Conservation (phyloP, 2,113 vertebrate species). For the Megaceryle torquata region DNA sequence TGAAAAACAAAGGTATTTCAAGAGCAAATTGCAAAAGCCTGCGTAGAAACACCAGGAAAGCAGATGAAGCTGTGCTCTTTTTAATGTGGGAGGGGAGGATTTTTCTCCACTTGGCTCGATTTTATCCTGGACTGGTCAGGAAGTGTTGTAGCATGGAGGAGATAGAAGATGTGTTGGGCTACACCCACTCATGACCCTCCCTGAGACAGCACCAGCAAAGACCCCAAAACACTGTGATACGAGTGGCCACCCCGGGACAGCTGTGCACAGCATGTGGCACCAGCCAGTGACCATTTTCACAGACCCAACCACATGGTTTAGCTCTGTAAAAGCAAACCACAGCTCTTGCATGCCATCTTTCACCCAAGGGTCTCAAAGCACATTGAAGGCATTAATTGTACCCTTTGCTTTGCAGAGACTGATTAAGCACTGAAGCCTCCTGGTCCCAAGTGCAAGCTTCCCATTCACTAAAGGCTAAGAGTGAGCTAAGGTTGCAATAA, state of each 20-base stretch:
- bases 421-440: neutral
- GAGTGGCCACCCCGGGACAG: neutral
- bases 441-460: neutral
- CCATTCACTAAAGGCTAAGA: neutral
- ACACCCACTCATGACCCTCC: neutral
- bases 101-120: neutral
- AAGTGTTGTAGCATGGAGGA: fast-evolving
- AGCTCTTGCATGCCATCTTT: neutral
- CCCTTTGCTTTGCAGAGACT: neutral
- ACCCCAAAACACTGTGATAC: fast-evolving
- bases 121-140: fast-evolving
- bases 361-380: neutral
- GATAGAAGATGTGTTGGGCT: neutral
- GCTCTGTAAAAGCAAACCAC: neutral
- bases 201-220: neutral
- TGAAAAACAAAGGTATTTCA: neutral
- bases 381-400: neutral
- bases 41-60: neutral
- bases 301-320: fast-evolving
- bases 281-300: neutral
- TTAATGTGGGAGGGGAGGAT: neutral
- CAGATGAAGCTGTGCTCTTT: neutral
- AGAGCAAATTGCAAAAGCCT: neutral
- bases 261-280: fast-evolving
- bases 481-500: fast-evolving